Base-by-base conservation (phyloP, 2,113 vertebrate species). In the Pteruthius melanotis region DNA sequence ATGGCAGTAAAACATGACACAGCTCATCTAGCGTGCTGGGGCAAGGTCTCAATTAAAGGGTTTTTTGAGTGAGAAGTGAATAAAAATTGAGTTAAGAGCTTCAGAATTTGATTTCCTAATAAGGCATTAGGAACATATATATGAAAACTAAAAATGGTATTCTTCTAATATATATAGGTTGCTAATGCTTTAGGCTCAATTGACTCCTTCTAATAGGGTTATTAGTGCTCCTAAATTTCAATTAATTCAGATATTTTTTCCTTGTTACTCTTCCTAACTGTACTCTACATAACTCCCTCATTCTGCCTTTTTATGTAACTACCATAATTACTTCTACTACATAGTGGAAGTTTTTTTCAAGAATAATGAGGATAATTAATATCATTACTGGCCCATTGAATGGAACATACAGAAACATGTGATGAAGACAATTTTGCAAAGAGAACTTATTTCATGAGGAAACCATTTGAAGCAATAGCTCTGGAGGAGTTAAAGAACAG, bases 81-180 rank as follows among this genome's bases (percentile, higher is more conserved):
- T 96, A 92, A 95, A 97, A 94, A 89, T 39, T 83, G 28, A 95
- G 56, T 86, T 92, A 94, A 87, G 40, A 44, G 68, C 44, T 90
- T 90, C 54, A 75, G 59, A 92, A 75, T 84, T 20, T 87, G 4
- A 63, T 77, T 83, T 90, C 53, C 18, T 92, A 75, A 56, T 45
- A 88, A 89, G 5, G 1, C 17, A 57, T 50, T 83, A 66, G 10
- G 33, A 84, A 87, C 21, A 75, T 4, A 47, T 31, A 44, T 18
- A 61, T 6, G 9, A n/a, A 83, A 94, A 86, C 2, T 11, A 72
- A 93, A 78, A 71, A 27, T 49, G 2, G 0, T 33, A 27, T 74
- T 68, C 16, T 50, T 72, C 13, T 77, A 66, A 54, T 44, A 31
- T 44, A 31, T 44, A 42, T 16, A 86, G 6, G 5, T 70, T 42